A percentile compares a stretch with the other conserved stretches of the same genome.
phyloP scores from a whole-genome alignment of 2,888 invertebrate species.

The Helobdella robusta region DNA sequence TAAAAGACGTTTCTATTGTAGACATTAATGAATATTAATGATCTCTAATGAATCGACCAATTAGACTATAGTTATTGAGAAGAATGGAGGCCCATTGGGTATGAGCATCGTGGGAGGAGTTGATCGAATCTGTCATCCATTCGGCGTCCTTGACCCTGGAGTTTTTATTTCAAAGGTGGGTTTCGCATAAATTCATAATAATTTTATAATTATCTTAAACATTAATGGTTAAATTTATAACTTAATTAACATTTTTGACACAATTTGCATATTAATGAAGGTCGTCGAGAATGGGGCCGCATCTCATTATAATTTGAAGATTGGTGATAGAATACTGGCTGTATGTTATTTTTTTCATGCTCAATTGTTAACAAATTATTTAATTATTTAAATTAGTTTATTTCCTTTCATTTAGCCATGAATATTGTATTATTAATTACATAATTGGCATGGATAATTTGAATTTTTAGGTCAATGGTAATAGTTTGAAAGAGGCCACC shows the following conservation, averaged over 20 bases:
- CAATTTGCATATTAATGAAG: constrained; percentile 10
- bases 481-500: constrained; percentile 72
- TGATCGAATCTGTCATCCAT: constrained; percentile 96
- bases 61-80: constrained; percentile 75
- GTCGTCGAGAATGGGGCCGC: constrained; percentile 63
- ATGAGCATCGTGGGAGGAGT: constrained; percentile 97
- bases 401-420: neutral
- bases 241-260: neutral
- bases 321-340: constrained; percentile 86
- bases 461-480: constrained; percentile 64
- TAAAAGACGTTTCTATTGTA: too few relatives aligned
- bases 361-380: neutral
- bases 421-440: too few relatives aligned
- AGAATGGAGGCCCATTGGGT: constrained; percentile 85
- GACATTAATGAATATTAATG: too few relatives aligned
- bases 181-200: too few relatives aligned
- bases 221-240: neutral
- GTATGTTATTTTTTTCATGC: constrained; percentile 38
- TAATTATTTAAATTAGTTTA: neutral
- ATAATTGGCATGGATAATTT: neutral
- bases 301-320: constrained; percentile 73
- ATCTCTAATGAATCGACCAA: too few relatives aligned
- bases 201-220: neutral
- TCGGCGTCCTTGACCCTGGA: constrained; percentile 85
- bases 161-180: constrained; percentile 87